A percentile compares a stretch with the other conserved stretches of the same genome.
phyloP scores from a whole-genome alignment of 2,888 invertebrate species.

The Tipula vernalis region DNA sequence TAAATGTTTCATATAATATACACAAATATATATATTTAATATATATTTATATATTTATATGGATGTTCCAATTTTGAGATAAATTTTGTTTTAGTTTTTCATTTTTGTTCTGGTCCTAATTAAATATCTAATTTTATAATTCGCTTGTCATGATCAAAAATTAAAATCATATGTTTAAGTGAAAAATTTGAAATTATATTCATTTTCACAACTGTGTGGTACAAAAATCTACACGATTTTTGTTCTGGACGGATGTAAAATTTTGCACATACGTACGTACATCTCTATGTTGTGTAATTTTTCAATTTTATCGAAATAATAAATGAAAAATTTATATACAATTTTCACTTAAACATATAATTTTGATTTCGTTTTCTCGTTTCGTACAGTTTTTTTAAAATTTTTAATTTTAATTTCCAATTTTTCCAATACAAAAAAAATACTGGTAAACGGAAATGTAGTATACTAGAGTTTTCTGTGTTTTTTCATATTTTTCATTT shows the following conservation, averaged over 20 bases:
- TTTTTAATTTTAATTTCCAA: constrained; percentile 28
- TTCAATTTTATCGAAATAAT: background rate
- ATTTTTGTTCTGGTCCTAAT: background rate
- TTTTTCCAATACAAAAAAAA: constrained; percentile 18
- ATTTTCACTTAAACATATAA: background rate
- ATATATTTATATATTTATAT: background rate
- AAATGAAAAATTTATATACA: background rate
- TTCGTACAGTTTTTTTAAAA: background rate
- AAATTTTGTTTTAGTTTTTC: background rate
- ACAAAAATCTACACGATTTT: background rate
- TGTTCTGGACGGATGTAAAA: background rate
- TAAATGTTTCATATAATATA: background rate
- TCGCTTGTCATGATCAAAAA: background rate
- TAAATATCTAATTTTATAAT: background rate
- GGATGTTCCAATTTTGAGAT: background rate
- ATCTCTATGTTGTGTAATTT: background rate
- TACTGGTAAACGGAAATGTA: constrained; percentile 39
- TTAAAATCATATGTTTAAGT: background rate
- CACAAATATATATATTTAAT: background rate
- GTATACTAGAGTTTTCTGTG: constrained; percentile 23
- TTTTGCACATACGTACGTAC: background rate
- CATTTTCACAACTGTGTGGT: background rate
- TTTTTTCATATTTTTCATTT: background rate
- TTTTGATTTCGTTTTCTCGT: background rate
- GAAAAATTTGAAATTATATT: background rate